These are phyloP conservation scores for Macrostomum lignano DNA, from an alignment of 1,140 invertebrate species.

Conservation along the genomic window DNA sequence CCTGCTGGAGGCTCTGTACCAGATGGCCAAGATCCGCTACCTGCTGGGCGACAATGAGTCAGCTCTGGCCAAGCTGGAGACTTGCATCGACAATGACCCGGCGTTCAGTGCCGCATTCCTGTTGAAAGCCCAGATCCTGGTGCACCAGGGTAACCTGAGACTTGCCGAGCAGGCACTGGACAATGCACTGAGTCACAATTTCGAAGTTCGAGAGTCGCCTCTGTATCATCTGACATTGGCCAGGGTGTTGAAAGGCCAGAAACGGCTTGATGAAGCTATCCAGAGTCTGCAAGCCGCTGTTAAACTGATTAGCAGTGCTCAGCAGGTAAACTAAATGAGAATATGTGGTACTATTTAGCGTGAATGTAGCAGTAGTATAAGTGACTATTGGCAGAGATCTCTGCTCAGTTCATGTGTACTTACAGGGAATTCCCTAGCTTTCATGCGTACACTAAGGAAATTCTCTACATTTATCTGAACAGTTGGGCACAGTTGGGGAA, in stretches of 20 bases:
- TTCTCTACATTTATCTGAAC: too few species aligned
- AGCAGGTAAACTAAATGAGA: too few species aligned
- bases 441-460: too few species aligned
- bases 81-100: conserved; percentile 43
- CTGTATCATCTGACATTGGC: conserved; percentile 60
- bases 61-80: conserved; percentile 33
- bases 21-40: conserved; percentile 49
- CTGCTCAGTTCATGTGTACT: too few species aligned
- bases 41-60: conserved; percentile 38
- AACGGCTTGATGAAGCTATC: conserved; percentile 42
- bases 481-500: too few species aligned
- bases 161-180: conserved; percentile 55
- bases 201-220: conserved; percentile 52
- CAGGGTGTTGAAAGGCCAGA: conserved; percentile 45
- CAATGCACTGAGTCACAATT: conserved; percentile 58
- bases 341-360: too few species aligned
- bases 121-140: conserved; percentile 46
- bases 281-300: conserved; percentile 44
- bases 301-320: conserved; percentile 30
- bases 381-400: too few species aligned
- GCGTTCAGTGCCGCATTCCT: conserved; percentile 51
- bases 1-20: conserved; percentile 39
- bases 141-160: conserved; percentile 40
- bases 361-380: too few species aligned
- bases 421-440: too few species aligned